Evolutionary conservation across 2,888 invertebrate species (phyloP), one percentile per base, ranked within the genome.

Genomic region (Ichneumoninae sp.): DNA sequence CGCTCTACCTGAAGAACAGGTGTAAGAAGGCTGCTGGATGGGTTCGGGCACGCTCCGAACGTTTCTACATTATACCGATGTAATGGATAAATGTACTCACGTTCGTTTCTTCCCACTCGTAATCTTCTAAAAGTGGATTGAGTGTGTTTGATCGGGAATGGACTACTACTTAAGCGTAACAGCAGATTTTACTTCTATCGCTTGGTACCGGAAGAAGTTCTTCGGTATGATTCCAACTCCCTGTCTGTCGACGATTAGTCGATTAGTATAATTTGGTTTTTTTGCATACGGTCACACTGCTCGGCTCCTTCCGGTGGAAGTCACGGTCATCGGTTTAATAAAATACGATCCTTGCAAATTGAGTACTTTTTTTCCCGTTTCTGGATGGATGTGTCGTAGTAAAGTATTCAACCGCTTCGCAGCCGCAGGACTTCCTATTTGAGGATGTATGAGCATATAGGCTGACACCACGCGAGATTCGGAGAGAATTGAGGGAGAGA

Each of bases 31-130:
- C 19, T n/a, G 7, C 47, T 16, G 54, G 57, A 78, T 72, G 50
- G 72, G 71, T 40, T 50, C 19, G 60, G 75, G 79, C 79, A 57
- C 33, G 79, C 76, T 82, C 72, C 62, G 54, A 76, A 62, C 47
- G 77, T 77, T 75, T 83, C 71, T 33, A 44, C 62, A 66, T 70
- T 80, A 26, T 79, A 10, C 36, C 50, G 52, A 52, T 44, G 36
- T 65, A 40, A 66, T 22, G 36, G 50, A 30, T 33, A 6, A 44
- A 69, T 54, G 19, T 54, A 16, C 44, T 10, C 19, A 40, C 1
- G 7, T 72, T 60, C 74, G 44, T 83, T 74, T 82, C 44, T 78
- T 47, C 71, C 22, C n/a, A 57, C 16, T 57, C 3, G 57, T 22
- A 13, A 57, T 13, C 10, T 71, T 44, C 30, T 50, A 19, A 68